Conservation (phyloP, 2,888 invertebrate genomes). For the Limnephilus auricula region DNA sequence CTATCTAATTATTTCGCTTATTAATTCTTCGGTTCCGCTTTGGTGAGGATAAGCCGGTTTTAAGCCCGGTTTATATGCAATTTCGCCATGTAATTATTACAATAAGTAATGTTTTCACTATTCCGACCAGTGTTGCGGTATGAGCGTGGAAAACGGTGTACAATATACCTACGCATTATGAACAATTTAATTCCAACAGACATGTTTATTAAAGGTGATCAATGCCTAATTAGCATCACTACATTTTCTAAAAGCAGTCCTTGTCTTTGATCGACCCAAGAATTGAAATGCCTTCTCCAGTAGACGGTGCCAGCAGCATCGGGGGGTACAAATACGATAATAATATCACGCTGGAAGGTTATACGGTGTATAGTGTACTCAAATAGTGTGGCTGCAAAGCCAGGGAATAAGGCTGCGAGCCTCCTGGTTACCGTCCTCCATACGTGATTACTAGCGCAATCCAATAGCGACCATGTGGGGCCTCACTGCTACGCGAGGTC, state of each 20-base stretch:
- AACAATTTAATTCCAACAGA: no score
- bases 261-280: neutral
- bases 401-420: neutral
- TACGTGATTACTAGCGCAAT: slow-evolving; percentile 50
- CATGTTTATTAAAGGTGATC: no score
- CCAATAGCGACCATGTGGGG: slow-evolving; percentile 45
- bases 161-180: no score
- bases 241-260: neutral
- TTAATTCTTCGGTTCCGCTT: no score
- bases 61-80: no score
- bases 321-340: slow-evolving; percentile 22
- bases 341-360: neutral
- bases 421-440: slow-evolving; percentile 20
- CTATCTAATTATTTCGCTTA: no score
- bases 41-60: no score
- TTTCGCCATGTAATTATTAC: no score
- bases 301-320: neutral
- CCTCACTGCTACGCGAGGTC: neutral
- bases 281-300: neutral
- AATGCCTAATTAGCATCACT: neutral
- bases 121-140: no score
- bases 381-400: slow-evolving; percentile 7
- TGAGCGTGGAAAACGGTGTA: no score
- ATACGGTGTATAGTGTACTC: neutral
- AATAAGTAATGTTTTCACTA: no score